Conservation (phyloP, 2,888 invertebrate genomes). For the Sphaerolaimus hirsutus region DNA sequence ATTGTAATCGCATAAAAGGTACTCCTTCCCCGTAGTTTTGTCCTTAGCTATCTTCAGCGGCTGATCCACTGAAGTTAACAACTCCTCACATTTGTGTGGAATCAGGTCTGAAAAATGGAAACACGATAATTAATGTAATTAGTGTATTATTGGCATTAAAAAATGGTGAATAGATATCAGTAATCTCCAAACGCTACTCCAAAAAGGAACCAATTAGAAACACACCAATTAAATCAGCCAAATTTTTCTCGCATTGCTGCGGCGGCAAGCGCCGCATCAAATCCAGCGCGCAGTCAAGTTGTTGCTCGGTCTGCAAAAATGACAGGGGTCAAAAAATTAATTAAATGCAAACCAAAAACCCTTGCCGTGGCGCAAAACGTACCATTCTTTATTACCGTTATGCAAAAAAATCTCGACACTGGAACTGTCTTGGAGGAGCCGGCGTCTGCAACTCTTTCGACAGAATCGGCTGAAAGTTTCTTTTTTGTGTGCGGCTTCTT, state of each 20-base stretch:
- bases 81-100: slow-evolving; percentile 35
- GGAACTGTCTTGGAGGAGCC: no score
- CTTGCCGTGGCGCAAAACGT: no score
- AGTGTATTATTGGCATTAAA: no score
- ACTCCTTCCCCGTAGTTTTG: slow-evolving; percentile 79
- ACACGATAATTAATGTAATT: no score
- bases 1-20: slow-evolving; percentile 91
- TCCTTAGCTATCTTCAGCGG: slow-evolving; percentile 83
- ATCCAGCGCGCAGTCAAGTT: slow-evolving; percentile 87
- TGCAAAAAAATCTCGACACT: no score
- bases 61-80: slow-evolving; percentile 87
- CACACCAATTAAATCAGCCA: slow-evolving; percentile 85
- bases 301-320: not conserved
- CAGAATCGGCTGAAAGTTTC: no score
- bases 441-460: no score
- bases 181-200: no score
- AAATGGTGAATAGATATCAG: no score
- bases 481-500: no score
- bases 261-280: slow-evolving; percentile 94
- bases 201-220: slow-evolving; percentile 61
- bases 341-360: no score
- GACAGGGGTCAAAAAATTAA: not conserved
- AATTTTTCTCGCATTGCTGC: slow-evolving; percentile 92
- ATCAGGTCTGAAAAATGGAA: slow-evolving; percentile 77
- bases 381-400: no score